Evolutionary conservation across 2,797 vertebrate species (phyloP).

Genomic region (Coracias cyanogaster): DNA sequence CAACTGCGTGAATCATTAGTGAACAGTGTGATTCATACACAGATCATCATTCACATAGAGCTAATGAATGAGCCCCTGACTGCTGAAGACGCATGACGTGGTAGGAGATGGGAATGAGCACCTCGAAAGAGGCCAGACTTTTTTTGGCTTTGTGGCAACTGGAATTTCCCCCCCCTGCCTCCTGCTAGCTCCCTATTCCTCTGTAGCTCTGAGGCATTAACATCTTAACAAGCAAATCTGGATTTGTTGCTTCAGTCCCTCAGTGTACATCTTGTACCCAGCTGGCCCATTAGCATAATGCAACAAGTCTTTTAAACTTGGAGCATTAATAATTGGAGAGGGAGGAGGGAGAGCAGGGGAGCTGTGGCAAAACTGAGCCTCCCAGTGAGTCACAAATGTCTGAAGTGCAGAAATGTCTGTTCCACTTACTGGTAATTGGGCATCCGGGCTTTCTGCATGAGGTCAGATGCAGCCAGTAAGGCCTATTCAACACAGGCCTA

Average conservation of each 20-base stretch:
- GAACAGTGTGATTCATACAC: conserved; percentile 56
- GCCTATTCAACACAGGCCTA: conserved; percentile 23
- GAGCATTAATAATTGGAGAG: conserved; percentile 60
- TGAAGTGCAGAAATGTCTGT: conserved; percentile 49
- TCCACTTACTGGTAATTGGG: conserved; percentile 56
- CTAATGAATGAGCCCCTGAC: conserved; percentile 54
- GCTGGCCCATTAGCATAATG: conserved; percentile 60
- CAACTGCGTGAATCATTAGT: conserved; percentile 44
- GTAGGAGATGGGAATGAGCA: neutral
- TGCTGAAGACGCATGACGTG: neutral
- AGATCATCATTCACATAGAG: conserved; percentile 39
- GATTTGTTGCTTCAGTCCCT: conserved; percentile 49
- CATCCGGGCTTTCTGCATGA: conserved; percentile 48
- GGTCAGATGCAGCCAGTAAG: conserved; percentile 37
- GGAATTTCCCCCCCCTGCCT: neutral
- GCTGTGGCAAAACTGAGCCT: conserved; percentile 15
- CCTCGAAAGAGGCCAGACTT: neutral
- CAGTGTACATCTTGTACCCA: conserved; percentile 57
- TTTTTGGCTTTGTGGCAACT: conserved; percentile 32
- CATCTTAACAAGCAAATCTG: conserved; percentile 67
- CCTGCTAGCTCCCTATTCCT: neutral
- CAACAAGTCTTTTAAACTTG: conserved; percentile 68
- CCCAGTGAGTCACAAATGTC: conserved; percentile 57
- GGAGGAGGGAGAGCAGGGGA: conserved; percentile 37
- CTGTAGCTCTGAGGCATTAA: conserved; percentile 42